Evolutionary conservation across 2,797 vertebrate species (phyloP).

Genomic region (Tenualosa ilisha): DNA sequence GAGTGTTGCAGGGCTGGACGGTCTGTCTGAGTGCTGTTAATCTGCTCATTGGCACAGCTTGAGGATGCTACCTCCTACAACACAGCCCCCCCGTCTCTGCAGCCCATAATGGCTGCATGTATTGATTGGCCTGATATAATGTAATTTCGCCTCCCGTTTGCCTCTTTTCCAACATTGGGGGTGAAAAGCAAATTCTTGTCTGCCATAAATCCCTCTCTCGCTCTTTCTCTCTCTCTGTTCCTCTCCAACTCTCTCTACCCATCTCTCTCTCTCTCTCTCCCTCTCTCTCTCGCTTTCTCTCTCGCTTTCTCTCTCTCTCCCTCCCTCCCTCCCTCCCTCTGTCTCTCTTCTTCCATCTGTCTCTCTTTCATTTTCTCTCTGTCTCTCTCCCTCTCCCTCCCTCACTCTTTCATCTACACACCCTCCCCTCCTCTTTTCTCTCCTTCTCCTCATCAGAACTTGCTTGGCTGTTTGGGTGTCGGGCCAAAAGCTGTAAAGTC

Average conservation of each 20-base stretch:
- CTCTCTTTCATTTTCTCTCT: not conserved
- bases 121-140: constrained; percentile 51
- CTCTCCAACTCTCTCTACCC: not conserved
- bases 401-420: not conserved
- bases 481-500: constrained; percentile 66
- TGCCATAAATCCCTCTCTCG: constrained; percentile 61
- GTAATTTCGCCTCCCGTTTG: constrained; percentile 66
- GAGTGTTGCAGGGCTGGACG: constrained; percentile 13
- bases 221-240: constrained; percentile 39
- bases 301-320: not conserved
- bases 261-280: not conserved
- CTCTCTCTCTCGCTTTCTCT: constrained; percentile 33
- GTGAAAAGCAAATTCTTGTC: constrained; percentile 64
- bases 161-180: constrained; percentile 72
- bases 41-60: constrained; percentile 26
- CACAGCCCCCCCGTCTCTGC: not conserved
- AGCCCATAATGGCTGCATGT: not conserved
- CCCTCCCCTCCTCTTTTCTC: constrained; percentile 50
- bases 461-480: constrained; percentile 57
- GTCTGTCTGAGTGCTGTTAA: constrained; percentile 29
- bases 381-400: not conserved
- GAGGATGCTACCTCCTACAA: constrained; percentile 14
- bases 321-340: constrained; percentile 47
- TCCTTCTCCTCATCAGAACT: not conserved
- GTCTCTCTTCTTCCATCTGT: constrained; percentile 16